Conservation (phyloP, 2,113 vertebrate species). For the Butorides virescens region DNA sequence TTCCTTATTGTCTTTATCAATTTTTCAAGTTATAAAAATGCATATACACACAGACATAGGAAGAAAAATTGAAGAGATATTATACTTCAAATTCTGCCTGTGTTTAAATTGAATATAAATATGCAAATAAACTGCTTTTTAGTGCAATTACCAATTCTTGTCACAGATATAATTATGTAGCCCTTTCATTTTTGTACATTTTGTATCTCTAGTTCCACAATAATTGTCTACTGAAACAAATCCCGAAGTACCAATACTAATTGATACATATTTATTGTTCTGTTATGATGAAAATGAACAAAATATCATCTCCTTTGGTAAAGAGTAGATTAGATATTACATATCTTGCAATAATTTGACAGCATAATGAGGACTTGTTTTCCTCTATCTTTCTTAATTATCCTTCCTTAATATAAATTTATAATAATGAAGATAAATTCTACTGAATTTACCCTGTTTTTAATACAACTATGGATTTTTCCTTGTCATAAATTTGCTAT, state of each 20-base stretch:
- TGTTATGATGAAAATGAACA: background rate
- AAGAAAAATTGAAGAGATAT: background rate
- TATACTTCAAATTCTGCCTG: background rate
- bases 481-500: background rate
- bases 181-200: background rate
- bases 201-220: background rate
- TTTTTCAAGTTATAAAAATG: background rate
- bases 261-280: background rate
- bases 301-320: background rate
- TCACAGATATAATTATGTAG: background rate
- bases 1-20: background rate
- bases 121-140: background rate
- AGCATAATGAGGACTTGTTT: background rate
- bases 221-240: background rate
- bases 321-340: background rate
- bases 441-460: slow-evolving; percentile 1
- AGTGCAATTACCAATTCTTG: background rate
- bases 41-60: background rate
- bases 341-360: slow-evolving; percentile 30
- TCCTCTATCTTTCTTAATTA: slow-evolving; percentile 44
- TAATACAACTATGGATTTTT: slow-evolving; percentile 20
- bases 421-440: slow-evolving; percentile 18
- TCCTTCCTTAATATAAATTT: slow-evolving; percentile 4
- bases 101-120: background rate
- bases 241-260: background rate